phyloP scores from a whole-genome alignment of 1,140 invertebrate genomes.

The Eubasilissa regina region DNA sequence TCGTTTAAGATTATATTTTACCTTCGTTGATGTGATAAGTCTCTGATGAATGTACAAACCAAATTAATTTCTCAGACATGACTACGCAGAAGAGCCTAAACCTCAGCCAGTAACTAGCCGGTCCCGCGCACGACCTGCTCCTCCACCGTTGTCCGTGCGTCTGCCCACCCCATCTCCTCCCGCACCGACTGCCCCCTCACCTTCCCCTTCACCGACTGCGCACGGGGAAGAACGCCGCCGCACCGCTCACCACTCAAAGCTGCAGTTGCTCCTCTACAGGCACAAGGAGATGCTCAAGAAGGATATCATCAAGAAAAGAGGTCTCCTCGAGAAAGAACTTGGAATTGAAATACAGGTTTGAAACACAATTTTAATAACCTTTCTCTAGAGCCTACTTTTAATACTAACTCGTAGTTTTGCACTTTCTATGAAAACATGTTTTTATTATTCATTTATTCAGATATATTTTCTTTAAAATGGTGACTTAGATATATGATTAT shows the following conservation, averaged over 20 bases:
- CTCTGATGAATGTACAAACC: too few relatives aligned
- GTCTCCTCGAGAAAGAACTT: constrained; percentile 91
- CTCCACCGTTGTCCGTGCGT: background rate
- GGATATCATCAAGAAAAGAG: constrained; percentile 93
- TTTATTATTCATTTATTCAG: too few relatives aligned
- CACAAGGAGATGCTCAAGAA: constrained; percentile 95
- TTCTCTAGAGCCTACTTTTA: too few relatives aligned
- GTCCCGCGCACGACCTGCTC: constrained; percentile 61
- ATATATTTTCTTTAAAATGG: too few relatives aligned
- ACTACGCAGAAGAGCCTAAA: constrained; percentile 60
- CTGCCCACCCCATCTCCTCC: constrained; percentile 43
- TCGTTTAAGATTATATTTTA: too few relatives aligned
- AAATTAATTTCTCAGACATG: too few relatives aligned
- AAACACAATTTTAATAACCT: too few relatives aligned
- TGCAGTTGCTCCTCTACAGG: constrained; percentile 81
- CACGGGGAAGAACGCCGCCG: constrained; percentile 65
- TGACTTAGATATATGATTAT: too few relatives aligned
- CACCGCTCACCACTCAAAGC: constrained; percentile 70
- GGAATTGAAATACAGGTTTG: constrained; percentile 89
- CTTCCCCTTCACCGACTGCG: constrained; percentile 33
- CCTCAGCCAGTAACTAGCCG: constrained; percentile 59
- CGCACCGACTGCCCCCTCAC: constrained; percentile 39
- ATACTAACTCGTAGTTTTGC: too few relatives aligned
- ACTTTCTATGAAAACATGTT: too few relatives aligned
- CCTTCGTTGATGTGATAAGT: too few relatives aligned